Evolutionary conservation across 2,888 invertebrate genomes (phyloP), one percentile per base, ranked within the genome.

Genomic region (Odontocerum albicorne): DNA sequence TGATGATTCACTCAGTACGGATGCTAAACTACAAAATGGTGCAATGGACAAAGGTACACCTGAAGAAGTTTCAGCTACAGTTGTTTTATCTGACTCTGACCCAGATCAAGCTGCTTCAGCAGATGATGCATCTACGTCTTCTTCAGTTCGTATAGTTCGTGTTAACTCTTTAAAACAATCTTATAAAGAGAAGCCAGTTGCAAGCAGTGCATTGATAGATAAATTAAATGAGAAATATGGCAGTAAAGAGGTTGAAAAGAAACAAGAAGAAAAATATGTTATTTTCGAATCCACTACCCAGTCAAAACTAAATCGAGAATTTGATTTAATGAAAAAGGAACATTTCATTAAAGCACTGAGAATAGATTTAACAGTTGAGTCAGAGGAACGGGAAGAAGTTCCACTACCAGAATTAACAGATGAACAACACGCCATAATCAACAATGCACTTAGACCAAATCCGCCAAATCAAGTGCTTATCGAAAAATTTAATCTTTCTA

Each of bases 381-480:
- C 77, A 67, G 70, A 70, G 65, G 59, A 72, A 63, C 68, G 80
- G 67, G 72, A 82, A 67, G 71, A 70, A 39, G 72, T 79, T 0
- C 69, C 72, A 61, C 69, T 87, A 32, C 83, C 86, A 0, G 79
- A 82, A 46, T 69, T 92, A n/a, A 86, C 86, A 0, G 74, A 79
- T 0, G 85, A 86, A 21, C 88, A 90, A 68, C 75, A 83, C 56
- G 72, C 73, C 20, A 65, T 79, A 45, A 79, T 88, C 0, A 78
- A 79, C 44, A 72, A 70, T 31, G 85, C 86, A 0, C 69, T 87
- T 1, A 75, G 78, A 0, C 74, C 78, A 0, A 82, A 82, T 2
- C 80, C 84, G 2, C 73, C 82, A 0, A 79, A 83, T 42, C 84
- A 91, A 68, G 76, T 92, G 15, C 71, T 92, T 4, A 80, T 82